Evolutionary conservation across 2,113 vertebrate species (phyloP).

Genomic region (Elachura formosa): DNA sequence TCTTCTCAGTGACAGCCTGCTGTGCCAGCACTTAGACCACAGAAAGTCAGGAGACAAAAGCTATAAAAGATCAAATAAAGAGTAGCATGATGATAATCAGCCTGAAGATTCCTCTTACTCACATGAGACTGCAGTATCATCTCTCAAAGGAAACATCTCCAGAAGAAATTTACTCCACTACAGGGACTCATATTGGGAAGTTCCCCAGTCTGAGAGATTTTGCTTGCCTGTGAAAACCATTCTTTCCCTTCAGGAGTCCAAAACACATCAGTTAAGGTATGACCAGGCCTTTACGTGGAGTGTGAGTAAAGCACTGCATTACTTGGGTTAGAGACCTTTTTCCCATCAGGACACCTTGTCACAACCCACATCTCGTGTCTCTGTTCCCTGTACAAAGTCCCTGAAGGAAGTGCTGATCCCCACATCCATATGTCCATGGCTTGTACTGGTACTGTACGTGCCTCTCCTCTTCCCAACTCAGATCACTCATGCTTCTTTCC

Average conservation of each 20-base stretch:
- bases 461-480: neutral
- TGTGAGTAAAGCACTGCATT: neutral
- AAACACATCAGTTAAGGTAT: neutral
- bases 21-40: neutral
- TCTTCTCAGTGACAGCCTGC: neutral
- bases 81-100: neutral
- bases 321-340: neutral
- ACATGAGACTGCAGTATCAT: neutral
- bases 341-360: neutral
- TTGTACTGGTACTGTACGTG: accelerated
- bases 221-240: neutral
- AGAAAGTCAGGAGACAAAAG: neutral
- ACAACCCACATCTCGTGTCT: neutral
- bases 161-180: neutral
- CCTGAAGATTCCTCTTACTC: neutral
- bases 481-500: neutral
- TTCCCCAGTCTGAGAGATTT: neutral
- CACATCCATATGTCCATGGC: neutral
- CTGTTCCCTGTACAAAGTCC: neutral
- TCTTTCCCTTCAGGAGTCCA: neutral
- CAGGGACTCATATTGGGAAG: neutral
- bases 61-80: neutral
- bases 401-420: neutral
- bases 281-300: neutral
- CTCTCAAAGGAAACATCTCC: neutral